Evolutionary conservation across 2,797 vertebrate genomes (phyloP).

Genomic region (Melanotaenia parkinsoni): DNA sequence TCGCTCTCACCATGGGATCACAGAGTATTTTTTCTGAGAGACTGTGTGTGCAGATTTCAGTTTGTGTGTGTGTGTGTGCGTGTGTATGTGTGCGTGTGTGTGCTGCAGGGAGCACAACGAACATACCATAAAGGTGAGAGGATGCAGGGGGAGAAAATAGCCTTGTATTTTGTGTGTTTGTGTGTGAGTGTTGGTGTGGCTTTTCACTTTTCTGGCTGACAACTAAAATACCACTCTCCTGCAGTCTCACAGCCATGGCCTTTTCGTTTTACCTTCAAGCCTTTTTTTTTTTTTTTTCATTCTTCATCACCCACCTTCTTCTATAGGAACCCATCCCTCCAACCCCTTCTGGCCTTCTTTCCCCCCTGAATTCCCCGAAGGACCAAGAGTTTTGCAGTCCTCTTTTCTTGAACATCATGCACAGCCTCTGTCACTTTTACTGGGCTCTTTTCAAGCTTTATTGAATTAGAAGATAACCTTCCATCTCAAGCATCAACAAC

Average conservation of each 20-base stretch:
- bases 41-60: neutral
- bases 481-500: constrained; percentile 25
- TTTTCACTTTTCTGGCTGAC: constrained; percentile 64
- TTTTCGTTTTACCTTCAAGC: constrained; percentile 54
- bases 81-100: constrained; percentile 28
- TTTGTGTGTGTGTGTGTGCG: constrained; percentile 7
- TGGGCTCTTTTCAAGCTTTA: constrained; percentile 38
- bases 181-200: constrained; percentile 31
- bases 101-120: constrained; percentile 33
- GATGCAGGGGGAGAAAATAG: constrained; percentile 55
- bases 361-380: constrained; percentile 12
- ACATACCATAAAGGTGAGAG: constrained; percentile 62
- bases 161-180: constrained; percentile 40
- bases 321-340: neutral
- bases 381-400: constrained; percentile 36
- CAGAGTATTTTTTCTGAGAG: constrained; percentile 49
- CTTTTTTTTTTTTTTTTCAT: neutral
- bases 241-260: constrained; percentile 58
- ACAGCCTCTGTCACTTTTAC: constrained; percentile 39
- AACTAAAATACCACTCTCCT: constrained; percentile 66
- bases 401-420: constrained; percentile 29
- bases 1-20: constrained; percentile 65
- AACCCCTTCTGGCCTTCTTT: neutral
- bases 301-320: neutral
- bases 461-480: constrained; percentile 49